Percentiles rank a stretch among this genome's conserved stretches.
Conservation (phyloP, 2,797 vertebrate species). For the Gymnocypris eckloni region DNA sequence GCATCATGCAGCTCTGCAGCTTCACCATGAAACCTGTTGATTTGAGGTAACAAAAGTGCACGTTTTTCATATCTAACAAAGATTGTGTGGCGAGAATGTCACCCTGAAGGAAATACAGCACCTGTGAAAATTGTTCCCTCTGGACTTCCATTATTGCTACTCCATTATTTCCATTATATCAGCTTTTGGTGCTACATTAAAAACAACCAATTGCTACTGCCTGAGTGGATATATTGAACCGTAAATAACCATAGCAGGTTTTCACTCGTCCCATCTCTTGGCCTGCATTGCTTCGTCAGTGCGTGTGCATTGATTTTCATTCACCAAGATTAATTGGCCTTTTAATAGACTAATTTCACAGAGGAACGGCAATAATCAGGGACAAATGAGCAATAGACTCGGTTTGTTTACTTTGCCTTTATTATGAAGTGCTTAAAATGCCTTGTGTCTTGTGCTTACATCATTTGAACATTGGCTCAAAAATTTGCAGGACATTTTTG, state of each 20-base stretch:
- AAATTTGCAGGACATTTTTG: slow-evolving; percentile 73
- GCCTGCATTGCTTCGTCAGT: slow-evolving; percentile 53
- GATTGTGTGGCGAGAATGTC: slow-evolving; percentile 12
- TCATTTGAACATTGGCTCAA: slow-evolving; percentile 87
- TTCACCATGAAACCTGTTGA: slow-evolving; percentile 30
- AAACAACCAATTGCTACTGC: slow-evolving; percentile 32
- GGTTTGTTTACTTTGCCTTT: slow-evolving; percentile 83
- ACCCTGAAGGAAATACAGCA: slow-evolving; percentile 16
- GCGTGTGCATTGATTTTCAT: slow-evolving; percentile 61
- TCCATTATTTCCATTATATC: slow-evolving; percentile 28
- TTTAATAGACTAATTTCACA: slow-evolving; percentile 63
- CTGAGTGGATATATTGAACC: slow-evolving; percentile 29
- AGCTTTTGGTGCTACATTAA: slow-evolving; percentile 13
- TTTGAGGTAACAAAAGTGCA: slow-evolving; percentile 7
- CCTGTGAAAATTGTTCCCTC: slow-evolving; percentile 27
- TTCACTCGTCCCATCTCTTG: slow-evolving; percentile 39
- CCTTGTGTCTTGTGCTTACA: slow-evolving; percentile 90
- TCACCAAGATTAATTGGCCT: slow-evolving; percentile 62
- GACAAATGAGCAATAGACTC: slow-evolving; percentile 68
- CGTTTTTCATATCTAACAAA: neutral
- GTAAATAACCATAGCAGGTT: slow-evolving; percentile 33
- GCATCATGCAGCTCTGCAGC: neutral
- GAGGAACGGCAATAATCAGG: slow-evolving; percentile 63
- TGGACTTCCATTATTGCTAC: slow-evolving; percentile 23
- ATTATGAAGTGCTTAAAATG: slow-evolving; percentile 90